A percentile compares a stretch with the other conserved stretches of the same genome.
Evolutionary conservation across 2,113 vertebrate genomes (phyloP).

Genomic region (Tupaia tana): DNA sequence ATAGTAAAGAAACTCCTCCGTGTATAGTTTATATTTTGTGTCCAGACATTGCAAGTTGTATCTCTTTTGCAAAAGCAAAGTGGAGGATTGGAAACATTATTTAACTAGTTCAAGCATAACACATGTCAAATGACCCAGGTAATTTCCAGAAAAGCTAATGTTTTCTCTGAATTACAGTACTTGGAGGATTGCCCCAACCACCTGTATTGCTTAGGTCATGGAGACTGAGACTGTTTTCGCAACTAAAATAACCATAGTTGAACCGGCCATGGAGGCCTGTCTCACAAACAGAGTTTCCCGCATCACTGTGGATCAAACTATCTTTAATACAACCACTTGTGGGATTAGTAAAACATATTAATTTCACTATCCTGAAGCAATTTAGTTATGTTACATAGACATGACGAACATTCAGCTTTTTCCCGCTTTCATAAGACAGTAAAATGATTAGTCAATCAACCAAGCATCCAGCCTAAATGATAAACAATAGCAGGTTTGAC

Average conservation of each 20-base stretch:
- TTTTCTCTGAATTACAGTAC: slow-evolving; percentile 68
- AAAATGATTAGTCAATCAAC: slow-evolving; percentile 46
- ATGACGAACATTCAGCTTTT: slow-evolving; percentile 6
- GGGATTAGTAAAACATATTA: slow-evolving; percentile 30
- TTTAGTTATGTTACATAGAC: slow-evolving; percentile 60
- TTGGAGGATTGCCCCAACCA: slow-evolving; percentile 60
- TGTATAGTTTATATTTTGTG: slow-evolving; percentile 31
- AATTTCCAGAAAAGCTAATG: slow-evolving; percentile 66
- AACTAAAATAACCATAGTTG: slow-evolving; percentile 56
- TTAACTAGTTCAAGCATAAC: slow-evolving; percentile 65
- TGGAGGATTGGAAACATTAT: slow-evolving; percentile 45
- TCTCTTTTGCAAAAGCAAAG: slow-evolving; percentile 55
- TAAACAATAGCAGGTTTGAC: neutral
- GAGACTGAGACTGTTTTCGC: slow-evolving; percentile 56
- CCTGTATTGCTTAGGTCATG: slow-evolving; percentile 59
- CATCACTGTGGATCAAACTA: slow-evolving; percentile 54
- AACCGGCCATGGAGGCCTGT: neutral
- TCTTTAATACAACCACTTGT: slow-evolving; percentile 54
- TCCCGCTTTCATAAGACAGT: slow-evolving; percentile 8
- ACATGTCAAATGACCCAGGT: slow-evolving; percentile 70
- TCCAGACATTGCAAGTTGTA: slow-evolving; percentile 4
- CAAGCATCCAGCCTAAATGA: neutral
- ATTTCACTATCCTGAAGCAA: slow-evolving; percentile 62
- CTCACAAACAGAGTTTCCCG: slow-evolving; percentile 49
- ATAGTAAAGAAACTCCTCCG: neutral